A percentile compares a stretch with the other conserved stretches of the same genome.
Conservation (phyloP, 1,140 invertebrate genomes). For the Platyscapa corneri region DNA sequence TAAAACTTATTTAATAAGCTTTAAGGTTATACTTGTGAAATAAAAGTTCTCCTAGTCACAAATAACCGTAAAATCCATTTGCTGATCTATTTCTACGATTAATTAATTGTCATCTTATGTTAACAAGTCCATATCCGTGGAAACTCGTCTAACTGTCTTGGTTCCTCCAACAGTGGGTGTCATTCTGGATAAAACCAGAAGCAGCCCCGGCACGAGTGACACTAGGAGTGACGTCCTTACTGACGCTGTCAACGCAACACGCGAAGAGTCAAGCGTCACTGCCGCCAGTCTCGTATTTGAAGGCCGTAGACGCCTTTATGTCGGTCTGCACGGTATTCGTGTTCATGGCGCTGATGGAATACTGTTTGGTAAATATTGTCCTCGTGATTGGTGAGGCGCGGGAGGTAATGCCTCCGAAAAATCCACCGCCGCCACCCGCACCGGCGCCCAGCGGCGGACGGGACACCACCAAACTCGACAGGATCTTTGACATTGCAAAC, state of each 20-base stretch:
- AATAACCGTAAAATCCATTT: no score
- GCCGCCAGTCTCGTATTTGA: constrained; percentile 92
- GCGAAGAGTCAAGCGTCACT: constrained; percentile 91
- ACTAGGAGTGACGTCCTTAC: constrained; percentile 90
- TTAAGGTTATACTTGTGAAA: no score
- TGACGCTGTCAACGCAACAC: constrained; percentile 93
- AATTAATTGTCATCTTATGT: no score
- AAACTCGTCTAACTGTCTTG: neutral
- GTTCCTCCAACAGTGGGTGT: constrained; percentile 82
- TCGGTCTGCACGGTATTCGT: constrained; percentile 93
- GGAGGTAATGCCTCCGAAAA: constrained; percentile 69
- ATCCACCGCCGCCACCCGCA: constrained; percentile 63
- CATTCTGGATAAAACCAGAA: constrained; percentile 95
- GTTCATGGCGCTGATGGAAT: constrained; percentile 95
- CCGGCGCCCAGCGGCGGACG: constrained; percentile 58
- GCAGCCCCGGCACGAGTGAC: constrained; percentile 91
- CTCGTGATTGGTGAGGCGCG: constrained; percentile 82
- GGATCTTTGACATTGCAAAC: constrained; percentile 76
- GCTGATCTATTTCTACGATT: no score
- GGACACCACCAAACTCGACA: constrained; percentile 73
- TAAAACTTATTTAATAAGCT: no score
- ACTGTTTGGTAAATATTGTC: constrained; percentile 92
- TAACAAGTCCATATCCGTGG: no score
- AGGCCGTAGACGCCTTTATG: constrained; percentile 94
- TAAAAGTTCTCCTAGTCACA: no score